These are phyloP conservation scores for Adela reaumurella DNA, from an alignment of 2,888 invertebrate genomes.

Conservation along the genomic window DNA sequence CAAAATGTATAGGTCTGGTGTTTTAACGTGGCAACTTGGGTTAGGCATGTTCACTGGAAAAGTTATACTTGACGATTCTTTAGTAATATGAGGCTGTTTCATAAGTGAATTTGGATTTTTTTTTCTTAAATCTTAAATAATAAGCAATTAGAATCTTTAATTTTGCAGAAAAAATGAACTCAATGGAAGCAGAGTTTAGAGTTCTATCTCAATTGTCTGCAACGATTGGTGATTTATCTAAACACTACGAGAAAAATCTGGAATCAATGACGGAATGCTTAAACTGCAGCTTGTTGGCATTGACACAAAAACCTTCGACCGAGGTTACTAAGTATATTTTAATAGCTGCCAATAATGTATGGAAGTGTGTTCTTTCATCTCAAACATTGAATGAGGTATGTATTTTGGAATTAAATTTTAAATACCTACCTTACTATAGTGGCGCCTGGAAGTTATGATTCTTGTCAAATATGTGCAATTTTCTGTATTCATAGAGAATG, in stretches of 20 bases:
- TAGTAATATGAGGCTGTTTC: conserved; percentile 16
- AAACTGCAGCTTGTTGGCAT: neutral
- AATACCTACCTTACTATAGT: no score
- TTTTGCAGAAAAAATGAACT: neutral
- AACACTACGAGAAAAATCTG: neutral
- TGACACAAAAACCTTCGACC: conserved; percentile 9
- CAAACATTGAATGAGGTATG: no score
- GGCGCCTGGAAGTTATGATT: no score
- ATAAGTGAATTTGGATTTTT: neutral
- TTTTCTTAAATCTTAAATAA: neutral
- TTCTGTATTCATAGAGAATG: no score
- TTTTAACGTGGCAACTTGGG: conserved; percentile 10
- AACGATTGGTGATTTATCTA: neutral
- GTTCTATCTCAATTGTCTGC: neutral
- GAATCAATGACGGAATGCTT: neutral
- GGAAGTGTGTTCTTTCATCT: conserved; percentile 13
- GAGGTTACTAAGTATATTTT: conserved; percentile 16
- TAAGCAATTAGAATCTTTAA: no score
- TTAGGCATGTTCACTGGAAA: conserved; percentile 6
- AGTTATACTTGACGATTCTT: conserved; percentile 14
- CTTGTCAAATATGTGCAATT: no score
- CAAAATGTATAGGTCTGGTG: conserved; percentile 1
- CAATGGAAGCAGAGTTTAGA: neutral
- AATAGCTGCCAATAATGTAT: conserved; percentile 18
- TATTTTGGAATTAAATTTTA: no score